A percentile compares a stretch with the other conserved stretches of the same genome.
phyloP scores from a whole-genome alignment of 92 coral and sea anemone genomes.

The Porites cylindrica region DNA sequence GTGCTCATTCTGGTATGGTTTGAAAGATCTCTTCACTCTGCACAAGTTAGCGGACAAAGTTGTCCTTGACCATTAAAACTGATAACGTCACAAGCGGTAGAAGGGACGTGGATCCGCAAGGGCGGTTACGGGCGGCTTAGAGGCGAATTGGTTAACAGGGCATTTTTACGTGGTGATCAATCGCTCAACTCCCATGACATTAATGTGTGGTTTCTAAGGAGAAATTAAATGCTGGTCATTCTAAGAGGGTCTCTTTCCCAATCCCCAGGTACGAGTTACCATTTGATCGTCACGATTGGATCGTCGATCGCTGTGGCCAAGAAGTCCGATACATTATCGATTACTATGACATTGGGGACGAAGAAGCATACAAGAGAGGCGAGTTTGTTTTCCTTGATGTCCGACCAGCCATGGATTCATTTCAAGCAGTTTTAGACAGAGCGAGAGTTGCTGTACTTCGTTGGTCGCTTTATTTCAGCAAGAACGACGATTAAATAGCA shows the following conservation, averaged over 20 bases:
- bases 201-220: too few species aligned
- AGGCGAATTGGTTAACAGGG: too few species aligned
- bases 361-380: conserved; percentile 91
- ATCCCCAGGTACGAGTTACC: conserved; percentile 91
- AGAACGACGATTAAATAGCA: conserved; percentile 55
- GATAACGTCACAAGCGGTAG: too few species aligned
- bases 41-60: too few species aligned
- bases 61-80: too few species aligned
- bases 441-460: conserved; percentile 91
- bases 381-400: conserved; percentile 96
- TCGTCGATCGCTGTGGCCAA: conserved; percentile 94
- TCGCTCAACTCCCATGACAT: too few species aligned
- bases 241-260: neutral
- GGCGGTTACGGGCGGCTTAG: too few species aligned
- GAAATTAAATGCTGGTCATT: too few species aligned
- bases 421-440: conserved; percentile 89
- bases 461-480: conserved; percentile 88
- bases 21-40: too few species aligned
- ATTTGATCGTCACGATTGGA: conserved; percentile 99
- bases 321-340: conserved; percentile 95
- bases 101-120: too few species aligned
- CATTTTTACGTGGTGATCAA: too few species aligned
- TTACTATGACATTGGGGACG: conserved; percentile 96
- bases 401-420: conserved; percentile 95
- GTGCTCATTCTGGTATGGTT: too few species aligned